Conservation (phyloP, 2,797 vertebrate species). For the Microctenopoma lineatum region DNA sequence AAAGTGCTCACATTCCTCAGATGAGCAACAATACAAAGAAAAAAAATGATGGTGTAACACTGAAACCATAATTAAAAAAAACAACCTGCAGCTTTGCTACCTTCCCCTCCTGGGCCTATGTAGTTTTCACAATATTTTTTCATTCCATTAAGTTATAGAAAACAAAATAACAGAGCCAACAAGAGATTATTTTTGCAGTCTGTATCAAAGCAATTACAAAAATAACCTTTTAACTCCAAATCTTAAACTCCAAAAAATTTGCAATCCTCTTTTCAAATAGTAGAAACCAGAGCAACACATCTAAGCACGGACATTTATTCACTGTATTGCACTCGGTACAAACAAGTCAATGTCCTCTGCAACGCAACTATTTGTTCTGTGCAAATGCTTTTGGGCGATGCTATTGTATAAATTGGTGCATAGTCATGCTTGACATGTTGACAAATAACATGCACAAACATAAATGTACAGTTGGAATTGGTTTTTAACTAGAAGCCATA, state of each 20-base stretch:
- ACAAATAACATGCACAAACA: conserved; percentile 85
- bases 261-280: conserved; percentile 59
- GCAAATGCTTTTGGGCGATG: conserved; percentile 71
- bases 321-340: conserved; percentile 66
- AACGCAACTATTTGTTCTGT: conserved; percentile 63
- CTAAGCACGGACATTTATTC: conserved; percentile 63
- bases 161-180: conserved; percentile 69
- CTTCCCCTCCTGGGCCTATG: conserved; percentile 14
- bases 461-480: conserved; percentile 61
- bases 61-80: conserved; percentile 54
- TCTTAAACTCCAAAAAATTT: conserved; percentile 59
- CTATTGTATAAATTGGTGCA: conserved; percentile 78
- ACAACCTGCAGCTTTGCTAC: conserved; percentile 30
- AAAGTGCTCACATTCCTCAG: conserved; percentile 78
- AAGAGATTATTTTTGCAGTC: conserved; percentile 69
- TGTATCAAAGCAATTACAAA: conserved; percentile 89
- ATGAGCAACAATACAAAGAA: conserved; percentile 79
- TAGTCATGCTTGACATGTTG: conserved; percentile 84
- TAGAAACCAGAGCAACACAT: conserved; percentile 73
- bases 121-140: conserved; percentile 33
- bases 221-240: conserved; percentile 81
- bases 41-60: conserved; percentile 69
- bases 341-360: conserved; percentile 52
- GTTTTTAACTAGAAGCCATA: conserved; percentile 61
- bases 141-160: conserved; percentile 61